Percentiles rank a stretch among this genome's conserved stretches.
Conservation (phyloP, 2,888 invertebrate species). For the Scelioninae gen. 1 region DNA sequence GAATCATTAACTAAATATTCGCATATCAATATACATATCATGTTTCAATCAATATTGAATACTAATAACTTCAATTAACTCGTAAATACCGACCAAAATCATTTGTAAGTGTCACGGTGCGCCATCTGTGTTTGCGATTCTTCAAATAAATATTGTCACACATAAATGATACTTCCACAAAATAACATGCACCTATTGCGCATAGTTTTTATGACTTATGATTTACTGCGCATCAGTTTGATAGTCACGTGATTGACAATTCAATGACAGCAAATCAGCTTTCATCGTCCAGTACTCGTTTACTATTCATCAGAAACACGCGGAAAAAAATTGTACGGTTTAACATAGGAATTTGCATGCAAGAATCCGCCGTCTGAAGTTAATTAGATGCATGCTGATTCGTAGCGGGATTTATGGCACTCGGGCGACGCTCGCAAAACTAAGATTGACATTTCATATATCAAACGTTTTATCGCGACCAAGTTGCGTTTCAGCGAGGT, state of each 20-base stretch:
- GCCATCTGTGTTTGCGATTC: neutral
- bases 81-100: too few species aligned
- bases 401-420: slow-evolving; percentile 48
- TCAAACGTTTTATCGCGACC: slow-evolving; percentile 63
- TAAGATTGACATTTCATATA: slow-evolving; percentile 65
- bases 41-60: neutral
- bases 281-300: too few species aligned
- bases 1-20: slow-evolving; percentile 8
- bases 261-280: neutral
- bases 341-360: slow-evolving; percentile 11
- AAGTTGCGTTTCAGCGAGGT: slow-evolving; percentile 58
- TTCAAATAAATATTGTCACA: too few species aligned
- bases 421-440: slow-evolving; percentile 53
- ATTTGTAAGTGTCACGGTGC: too few species aligned
- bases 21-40: neutral
- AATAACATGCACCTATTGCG: neutral
- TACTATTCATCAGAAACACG: neutral
- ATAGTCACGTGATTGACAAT: slow-evolving; percentile 4
- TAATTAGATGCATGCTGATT: slow-evolving; percentile 56
- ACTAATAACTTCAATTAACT: too few species aligned
- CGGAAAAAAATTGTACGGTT: slow-evolving; percentile 14
- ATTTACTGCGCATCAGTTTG: slow-evolving; percentile 40
- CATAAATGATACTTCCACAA: too few species aligned
- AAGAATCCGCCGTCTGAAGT: slow-evolving; percentile 41
- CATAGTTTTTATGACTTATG: neutral